Base-by-base conservation (phyloP, 2,113 vertebrate species). In the Falco punctatus region DNA sequence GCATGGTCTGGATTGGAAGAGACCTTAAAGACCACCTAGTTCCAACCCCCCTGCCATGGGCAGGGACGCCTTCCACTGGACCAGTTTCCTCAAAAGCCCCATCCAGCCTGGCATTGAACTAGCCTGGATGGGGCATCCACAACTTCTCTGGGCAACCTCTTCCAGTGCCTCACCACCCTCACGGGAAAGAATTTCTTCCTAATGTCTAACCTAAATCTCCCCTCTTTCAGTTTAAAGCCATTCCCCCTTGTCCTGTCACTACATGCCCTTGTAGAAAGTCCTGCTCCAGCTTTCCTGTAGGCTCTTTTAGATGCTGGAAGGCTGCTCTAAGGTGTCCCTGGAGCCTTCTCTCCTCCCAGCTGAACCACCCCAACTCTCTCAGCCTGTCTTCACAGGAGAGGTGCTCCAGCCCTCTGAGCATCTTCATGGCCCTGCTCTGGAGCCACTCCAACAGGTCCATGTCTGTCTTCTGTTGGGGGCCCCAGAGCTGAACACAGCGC, bases 271-370 rank as follows among this genome's bases (percentile, higher is more conserved):
- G 15, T 35, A 42, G 40, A n/a, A 4, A 27, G 9, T 46, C 17
- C 15, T 27, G 69, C 17, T 20, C 16, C n/a, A 38, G 5, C 22
- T 87, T 67, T 81, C 54, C 18, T 72, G 23, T 62, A 81, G 57
- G 30, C 27, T 5, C 18, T 3, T 33, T 49, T 16, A 54, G 35
- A 6, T 70, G n/a, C 27, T 21, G 15, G 8, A 81, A 88, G 44
- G 44, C 35, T 14, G 8, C 46, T 21, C 0, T 58, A 24, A 83
- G 21, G 6, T 87, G 21, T 55, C 15, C 27, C 24, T 0, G 3
- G 62, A 66, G 16, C 35, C 28, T 71, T 48, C 44, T 61, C 73
- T 84, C 61, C 54, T 38, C 23, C 27, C 67, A 7, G 15, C 38
- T 77, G 58, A 64, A 59, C 15, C 86, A 49, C 21, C 3, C 17